phyloP scores from a whole-genome alignment of 2,888 invertebrate genomes.

The Magallana nippona region DNA sequence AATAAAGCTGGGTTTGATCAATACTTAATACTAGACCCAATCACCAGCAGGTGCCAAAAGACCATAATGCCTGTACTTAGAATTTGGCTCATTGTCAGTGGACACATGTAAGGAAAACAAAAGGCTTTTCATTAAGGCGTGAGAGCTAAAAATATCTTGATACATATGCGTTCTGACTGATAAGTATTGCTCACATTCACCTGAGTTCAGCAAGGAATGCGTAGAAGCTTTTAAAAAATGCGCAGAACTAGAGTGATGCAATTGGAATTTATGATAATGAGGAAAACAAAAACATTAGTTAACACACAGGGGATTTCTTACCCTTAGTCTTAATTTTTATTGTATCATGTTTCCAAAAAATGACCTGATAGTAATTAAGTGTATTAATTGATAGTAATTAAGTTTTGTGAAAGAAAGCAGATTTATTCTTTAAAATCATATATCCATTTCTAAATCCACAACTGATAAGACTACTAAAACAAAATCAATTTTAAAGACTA shows the following conservation, averaged over 20 bases:
- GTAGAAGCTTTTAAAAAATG: neutral
- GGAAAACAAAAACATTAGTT: slow-evolving; percentile 4
- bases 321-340: too few relatives aligned
- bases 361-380: too few relatives aligned
- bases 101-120: neutral
- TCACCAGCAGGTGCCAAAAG: neutral
- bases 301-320: too few relatives aligned
- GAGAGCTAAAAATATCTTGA: slow-evolving; percentile 12
- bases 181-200: neutral
- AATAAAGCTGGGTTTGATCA: neutral
- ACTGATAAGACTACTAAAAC: too few relatives aligned
- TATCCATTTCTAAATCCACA: too few relatives aligned
- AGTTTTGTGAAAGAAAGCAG: too few relatives aligned
- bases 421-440: too few relatives aligned
- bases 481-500: too few relatives aligned
- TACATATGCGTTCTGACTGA: neutral
- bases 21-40: neutral
- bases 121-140: neutral
- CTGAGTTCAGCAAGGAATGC: neutral
- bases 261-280: slow-evolving; percentile 12
- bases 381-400: too few relatives aligned
- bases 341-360: neutral
- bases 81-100: slow-evolving; percentile 11
- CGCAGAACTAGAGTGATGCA: slow-evolving; percentile 12
- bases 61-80: neutral